These are phyloP conservation scores for Acrocephalus kingi DNA, from an alignment of 2,113 vertebrate genomes.

Conservation along the genomic window DNA sequence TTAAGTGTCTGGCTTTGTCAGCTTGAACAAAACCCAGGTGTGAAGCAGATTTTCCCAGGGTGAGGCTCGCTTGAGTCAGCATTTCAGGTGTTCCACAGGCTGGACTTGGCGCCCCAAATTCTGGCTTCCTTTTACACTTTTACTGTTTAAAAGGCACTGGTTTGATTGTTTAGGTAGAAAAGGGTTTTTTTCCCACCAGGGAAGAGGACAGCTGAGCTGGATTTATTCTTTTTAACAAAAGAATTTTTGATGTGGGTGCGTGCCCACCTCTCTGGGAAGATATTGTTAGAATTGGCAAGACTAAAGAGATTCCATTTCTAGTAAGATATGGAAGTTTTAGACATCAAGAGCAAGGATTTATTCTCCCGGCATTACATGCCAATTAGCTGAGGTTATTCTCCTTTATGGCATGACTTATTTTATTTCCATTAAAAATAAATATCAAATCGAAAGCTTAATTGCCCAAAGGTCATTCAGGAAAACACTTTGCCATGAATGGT, in stretches of 20 bases:
- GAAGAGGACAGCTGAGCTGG: neutral
- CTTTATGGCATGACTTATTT: neutral
- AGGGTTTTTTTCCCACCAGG: neutral
- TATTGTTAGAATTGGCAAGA: neutral
- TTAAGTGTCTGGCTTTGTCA: neutral
- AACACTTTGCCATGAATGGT: neutral
- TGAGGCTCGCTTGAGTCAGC: neutral
- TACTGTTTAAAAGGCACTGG: neutral
- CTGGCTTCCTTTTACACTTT: neutral
- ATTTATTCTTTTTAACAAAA: neutral
- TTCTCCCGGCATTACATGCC: neutral
- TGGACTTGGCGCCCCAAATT: neutral
- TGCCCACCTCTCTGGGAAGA: neutral
- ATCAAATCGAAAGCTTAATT: neutral
- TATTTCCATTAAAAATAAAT: neutral
- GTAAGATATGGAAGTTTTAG: neutral
- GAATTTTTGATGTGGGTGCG: neutral
- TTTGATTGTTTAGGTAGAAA: neutral
- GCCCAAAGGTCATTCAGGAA: neutral
- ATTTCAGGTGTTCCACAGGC: neutral
- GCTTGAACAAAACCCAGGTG: neutral
- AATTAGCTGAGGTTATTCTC: neutral
- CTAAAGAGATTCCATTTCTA: neutral
- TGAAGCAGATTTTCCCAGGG: neutral
- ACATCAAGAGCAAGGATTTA: neutral